Evolutionary conservation across 2,113 vertebrate species (phyloP), one percentile per base, ranked within the genome.

Genomic region (Spheniscus mendiculus): DNA sequence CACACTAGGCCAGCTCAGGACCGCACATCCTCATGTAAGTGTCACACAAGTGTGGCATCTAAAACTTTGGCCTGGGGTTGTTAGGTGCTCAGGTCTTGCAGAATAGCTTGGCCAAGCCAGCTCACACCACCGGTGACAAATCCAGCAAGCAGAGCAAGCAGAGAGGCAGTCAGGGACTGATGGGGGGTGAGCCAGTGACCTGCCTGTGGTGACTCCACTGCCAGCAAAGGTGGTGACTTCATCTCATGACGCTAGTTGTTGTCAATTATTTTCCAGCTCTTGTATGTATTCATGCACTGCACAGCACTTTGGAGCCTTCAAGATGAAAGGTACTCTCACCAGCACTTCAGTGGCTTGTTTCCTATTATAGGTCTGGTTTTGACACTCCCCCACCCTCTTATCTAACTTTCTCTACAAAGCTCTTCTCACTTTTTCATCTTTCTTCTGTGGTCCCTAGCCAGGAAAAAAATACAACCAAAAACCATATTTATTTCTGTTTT

Each of bases 381-480:
- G 96, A 91, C 94, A 93, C 91, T 87, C 96, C 87, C 49, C 95
- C 94, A 94, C 84, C 87, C 87, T 95, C 94, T 95, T 79, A 87
- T 49, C 95, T 95, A 97, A 96, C 84, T 96, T 95, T 91, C 84
- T 95, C 78, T 91, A 96, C 91, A 96, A 97, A 96, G 93, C 87
- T 85, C 32, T 91, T 94, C 74, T 61, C 94, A 77, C 81, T 87
- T 93, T 95, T 97, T 96, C 84, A 91, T 97, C 91, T 95, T 94
- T 95, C 58, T 91, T 70, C 94, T 93, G 62, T 87, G 84, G 91
- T 89, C 73, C 67, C 49, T 44, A 80, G 74, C 81, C 58, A 65
- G 71, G 27, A 45, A 71, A 73, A 63, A 61, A 45, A 17, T 40
- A 42, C 52, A 56, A 29, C 30, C 26, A 30, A 13, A 58, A 36